Evolutionary conservation across 2,113 vertebrate genomes (phyloP).

Genomic region (Aptenodytes patagonicus): DNA sequence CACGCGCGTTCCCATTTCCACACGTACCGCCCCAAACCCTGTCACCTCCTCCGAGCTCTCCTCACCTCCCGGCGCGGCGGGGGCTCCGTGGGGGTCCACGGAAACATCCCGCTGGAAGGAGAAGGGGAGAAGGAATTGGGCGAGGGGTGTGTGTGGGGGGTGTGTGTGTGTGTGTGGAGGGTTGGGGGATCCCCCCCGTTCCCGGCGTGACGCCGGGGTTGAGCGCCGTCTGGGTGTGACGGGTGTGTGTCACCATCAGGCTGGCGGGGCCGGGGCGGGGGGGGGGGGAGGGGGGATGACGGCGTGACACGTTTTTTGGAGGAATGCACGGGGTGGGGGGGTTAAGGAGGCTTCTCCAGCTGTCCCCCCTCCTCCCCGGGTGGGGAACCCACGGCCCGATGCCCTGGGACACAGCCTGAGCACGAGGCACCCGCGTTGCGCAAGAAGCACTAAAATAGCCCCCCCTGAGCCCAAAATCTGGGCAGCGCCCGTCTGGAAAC

Average conservation of each 20-base stretch:
- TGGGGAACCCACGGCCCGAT: not conserved
- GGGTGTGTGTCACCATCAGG: not conserved
- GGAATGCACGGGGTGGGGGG: not conserved
- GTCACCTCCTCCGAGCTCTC: not conserved
- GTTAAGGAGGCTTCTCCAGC: not conserved
- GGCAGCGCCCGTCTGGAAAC: not conserved
- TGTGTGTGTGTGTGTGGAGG: no score
- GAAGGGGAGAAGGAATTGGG: no score
- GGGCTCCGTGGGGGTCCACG: not conserved
- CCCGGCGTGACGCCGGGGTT: no score
- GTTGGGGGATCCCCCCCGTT: not conserved
- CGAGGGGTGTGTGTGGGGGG: no score
- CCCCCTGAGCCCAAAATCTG: not conserved
- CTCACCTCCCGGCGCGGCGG: accelerated
- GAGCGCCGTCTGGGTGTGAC: not conserved
- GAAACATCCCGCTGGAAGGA: not conserved
- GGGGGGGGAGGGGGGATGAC: not conserved
- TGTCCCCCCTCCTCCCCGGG: not conserved
- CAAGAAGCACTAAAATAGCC: not conserved
- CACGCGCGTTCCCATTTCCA: not conserved
- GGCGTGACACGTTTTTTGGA: not conserved
- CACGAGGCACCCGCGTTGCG: not conserved
- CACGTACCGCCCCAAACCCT: not conserved
- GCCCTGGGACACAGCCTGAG: not conserved
- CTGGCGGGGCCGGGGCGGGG: not conserved